Evolutionary conservation across 53 echinoderm and acorn worm genomes (phyloP), one percentile per base, ranked within the genome.

Genomic region (Apostichopus leukothele): DNA sequence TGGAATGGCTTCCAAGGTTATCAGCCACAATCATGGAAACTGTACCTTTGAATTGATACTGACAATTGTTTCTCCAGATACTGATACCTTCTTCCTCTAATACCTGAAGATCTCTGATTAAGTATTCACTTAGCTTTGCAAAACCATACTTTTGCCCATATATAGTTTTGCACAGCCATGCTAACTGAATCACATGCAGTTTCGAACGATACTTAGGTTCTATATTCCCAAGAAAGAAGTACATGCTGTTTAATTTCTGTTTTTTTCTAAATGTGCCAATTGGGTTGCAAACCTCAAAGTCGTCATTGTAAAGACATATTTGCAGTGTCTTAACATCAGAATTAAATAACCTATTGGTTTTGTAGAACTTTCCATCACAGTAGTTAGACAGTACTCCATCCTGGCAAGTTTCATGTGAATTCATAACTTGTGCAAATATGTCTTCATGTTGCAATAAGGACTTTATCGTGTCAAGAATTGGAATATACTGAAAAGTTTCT

Each of bases 121-220:
- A 60, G 10, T 76, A 66, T 20, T 75, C 79, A 51, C 90, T 9
- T 1, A 92, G 13, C 27, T 23, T 78, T 19, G 7, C 14, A 52
- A 87, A 71, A 39, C 87, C 87, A 80, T 90, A 90, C 21, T 90
- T 90, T 60, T 86, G 86, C 61, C 90, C 55, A 90, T 87, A 52
- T 1, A 25, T 53, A 5, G 78, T 61, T 25, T 73, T 68, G 74
- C 92, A 92, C 9, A 92, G 60, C 52, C 67, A 59, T 6, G 68
- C 92, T 7, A 92, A 76, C 78, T 92, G 92, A 25, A 89, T 92
- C 1, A 78, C 75, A 53, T 90, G 75, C n/a, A 92, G 61, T 74
- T 90, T 92, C 14, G 87, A 79, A 16, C 90, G 76, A 83, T 79
- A 90, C 51, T 90, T 87, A 2, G 90, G 87, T 1, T 66, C 51